Conservation (phyloP, 2,888 invertebrate genomes). For the Heliconius cydno region DNA sequence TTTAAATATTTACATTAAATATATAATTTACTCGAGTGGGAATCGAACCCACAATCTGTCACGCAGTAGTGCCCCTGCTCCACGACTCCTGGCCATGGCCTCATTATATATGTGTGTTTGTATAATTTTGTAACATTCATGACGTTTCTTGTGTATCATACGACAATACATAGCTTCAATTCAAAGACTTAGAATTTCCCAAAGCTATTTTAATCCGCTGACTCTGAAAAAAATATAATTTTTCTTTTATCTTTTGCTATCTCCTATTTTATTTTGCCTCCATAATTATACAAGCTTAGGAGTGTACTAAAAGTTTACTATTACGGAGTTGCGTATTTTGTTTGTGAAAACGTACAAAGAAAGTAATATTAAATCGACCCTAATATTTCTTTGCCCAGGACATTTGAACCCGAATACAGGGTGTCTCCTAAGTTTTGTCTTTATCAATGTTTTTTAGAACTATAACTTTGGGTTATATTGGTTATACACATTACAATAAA, state of each 20-base stretch:
- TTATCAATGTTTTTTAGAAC: not conserved
- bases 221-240: not conserved
- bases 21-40: no score
- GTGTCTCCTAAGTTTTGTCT: not conserved
- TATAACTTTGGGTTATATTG: not conserved
- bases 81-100: no score
- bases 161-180: not conserved
- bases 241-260: constrained; percentile 12
- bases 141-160: not conserved
- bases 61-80: no score
- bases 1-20: no score
- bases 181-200: not conserved
- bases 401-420: constrained; percentile 9
- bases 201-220: not conserved
- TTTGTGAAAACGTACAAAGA: constrained; percentile 33
- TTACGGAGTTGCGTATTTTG: constrained; percentile 27
- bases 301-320: constrained; percentile 19
- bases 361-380: constrained; percentile 30
- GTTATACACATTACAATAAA: not conserved
- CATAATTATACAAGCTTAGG: constrained; percentile 6
- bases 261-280: not conserved
- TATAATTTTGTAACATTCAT: no score
- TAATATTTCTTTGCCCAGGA: constrained; percentile 28
- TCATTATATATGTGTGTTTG: no score
- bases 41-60: no score